A percentile compares a stretch with the other conserved stretches of the same genome.
phyloP scores from a whole-genome alignment of 2,888 invertebrate species.

The Lasioglossum vierecki region DNA sequence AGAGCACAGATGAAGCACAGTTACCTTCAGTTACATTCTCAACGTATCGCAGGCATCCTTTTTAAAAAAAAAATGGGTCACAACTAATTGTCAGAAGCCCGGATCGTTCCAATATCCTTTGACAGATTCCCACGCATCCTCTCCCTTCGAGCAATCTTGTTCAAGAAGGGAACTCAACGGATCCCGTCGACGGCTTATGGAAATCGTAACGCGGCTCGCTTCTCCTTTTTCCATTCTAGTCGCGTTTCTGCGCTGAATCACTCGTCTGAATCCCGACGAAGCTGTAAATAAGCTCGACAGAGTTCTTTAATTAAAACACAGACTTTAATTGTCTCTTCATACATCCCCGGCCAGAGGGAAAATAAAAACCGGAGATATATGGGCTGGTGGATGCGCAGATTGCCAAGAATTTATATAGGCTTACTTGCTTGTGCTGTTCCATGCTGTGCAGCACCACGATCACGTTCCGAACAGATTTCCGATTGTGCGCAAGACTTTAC shows the following conservation, averaged over 20 bases:
- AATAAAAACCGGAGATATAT: constrained; percentile 24
- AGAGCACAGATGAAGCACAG: not conserved
- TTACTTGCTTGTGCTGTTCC: not conserved
- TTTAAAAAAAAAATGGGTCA: not conserved
- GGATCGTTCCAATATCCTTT: not conserved
- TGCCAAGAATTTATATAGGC: constrained; percentile 50
- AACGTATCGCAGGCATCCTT: not conserved
- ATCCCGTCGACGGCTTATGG: constrained; percentile 20
- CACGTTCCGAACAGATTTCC: constrained; percentile 20
- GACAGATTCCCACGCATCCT: not conserved
- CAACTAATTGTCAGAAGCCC: not conserved
- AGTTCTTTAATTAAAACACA: constrained; percentile 44
- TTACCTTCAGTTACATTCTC: too few relatives aligned
- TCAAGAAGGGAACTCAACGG: constrained; percentile 1
- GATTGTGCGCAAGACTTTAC: too few relatives aligned
- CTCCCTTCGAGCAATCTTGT: constrained; percentile 6
- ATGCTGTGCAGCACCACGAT: not conserved
- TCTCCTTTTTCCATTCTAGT: not conserved
- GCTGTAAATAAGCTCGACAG: constrained; percentile 18
- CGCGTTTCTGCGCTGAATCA: constrained; percentile 28
- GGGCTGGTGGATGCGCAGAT: constrained; percentile 30
- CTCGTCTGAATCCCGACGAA: constrained; percentile 34
- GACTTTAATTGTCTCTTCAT: constrained; percentile 42
- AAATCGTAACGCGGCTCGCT: constrained; percentile 18
- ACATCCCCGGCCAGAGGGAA: not conserved